Evolutionary conservation across 2,888 invertebrate genomes (phyloP), one percentile per base, ranked within the genome.

Genomic region (Apotomis turbidana): DNA sequence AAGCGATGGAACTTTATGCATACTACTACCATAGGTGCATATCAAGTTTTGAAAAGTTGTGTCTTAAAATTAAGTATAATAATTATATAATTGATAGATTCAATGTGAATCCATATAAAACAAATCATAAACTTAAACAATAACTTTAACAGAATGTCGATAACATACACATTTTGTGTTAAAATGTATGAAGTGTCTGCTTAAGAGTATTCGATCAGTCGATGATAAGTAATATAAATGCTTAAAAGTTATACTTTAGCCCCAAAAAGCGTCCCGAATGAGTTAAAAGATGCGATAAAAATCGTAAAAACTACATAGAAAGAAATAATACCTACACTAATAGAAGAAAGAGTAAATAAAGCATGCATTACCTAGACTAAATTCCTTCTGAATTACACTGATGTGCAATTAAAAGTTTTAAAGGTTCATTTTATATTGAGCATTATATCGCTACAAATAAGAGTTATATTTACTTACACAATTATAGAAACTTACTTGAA

Each of bases 391-490:
- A 80, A 80, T 79, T 79, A 80, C 78, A 82, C 79, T 77, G 80
- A 86, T 87, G 86, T 91, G 92, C 92, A 90, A 88, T 90, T 88
- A 90, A 90, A 89, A 89, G 87, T 90, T 89, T 87, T 84, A 88
- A 88, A 88, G 88, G 87, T 88, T 84, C 79, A 78, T 84, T 81
- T 75, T 74, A 78, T 77, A 84, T 87, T 88, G 88, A 90, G 87
- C 87, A 83, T 83, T 57, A 71, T 71, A 71, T 41, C 51, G 55
- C 61, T 72, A 68, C 49, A 63, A 72, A 70, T 70, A 68, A 74
- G 27, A 27, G 66, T 61, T 41, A 70, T 61, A 61, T 49, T 70
- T 63, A 70, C 70, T 74, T 74, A 62, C 52, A 70, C 54, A 68
- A 63, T 63, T 70, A 60, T 69, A 70, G 52, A 74, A 49, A 69